Conservation (phyloP, 2,113 vertebrate species). For the Pachycephala philippinensis region DNA sequence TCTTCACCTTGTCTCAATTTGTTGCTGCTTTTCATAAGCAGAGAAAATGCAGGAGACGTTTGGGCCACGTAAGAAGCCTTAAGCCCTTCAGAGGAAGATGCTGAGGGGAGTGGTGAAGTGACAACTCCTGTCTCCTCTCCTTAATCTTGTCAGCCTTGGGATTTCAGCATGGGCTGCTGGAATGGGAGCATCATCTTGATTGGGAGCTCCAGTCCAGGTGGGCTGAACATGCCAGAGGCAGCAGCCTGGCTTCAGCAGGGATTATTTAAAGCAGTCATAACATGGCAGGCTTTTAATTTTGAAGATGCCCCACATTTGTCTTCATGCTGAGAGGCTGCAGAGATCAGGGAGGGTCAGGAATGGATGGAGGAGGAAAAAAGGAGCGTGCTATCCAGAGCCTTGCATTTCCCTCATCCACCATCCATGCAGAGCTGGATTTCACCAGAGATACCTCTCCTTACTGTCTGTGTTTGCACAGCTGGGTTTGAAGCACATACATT, state of each 20-base stretch:
- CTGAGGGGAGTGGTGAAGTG: not conserved
- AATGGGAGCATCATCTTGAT: not conserved
- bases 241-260: not conserved
- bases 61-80: not conserved
- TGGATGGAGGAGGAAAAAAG: not conserved
- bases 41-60: not conserved
- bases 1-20: not conserved
- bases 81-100: not conserved
- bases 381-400: not conserved
- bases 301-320: not conserved
- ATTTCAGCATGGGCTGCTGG: not conserved
- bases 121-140: not conserved
- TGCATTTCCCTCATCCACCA: not conserved
- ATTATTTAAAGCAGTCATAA: not conserved
- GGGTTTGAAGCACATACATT: not conserved
- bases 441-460: not conserved
- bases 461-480: not conserved
- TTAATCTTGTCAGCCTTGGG: not conserved
- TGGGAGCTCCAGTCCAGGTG: not conserved
- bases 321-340: not conserved
- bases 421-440: not conserved
- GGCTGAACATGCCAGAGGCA: not conserved
- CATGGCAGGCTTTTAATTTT: not conserved
- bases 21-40: not conserved
- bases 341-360: not conserved